phyloP scores from a whole-genome alignment of 2,113 vertebrate genomes.

The Brachionichthys hirsutus region DNA sequence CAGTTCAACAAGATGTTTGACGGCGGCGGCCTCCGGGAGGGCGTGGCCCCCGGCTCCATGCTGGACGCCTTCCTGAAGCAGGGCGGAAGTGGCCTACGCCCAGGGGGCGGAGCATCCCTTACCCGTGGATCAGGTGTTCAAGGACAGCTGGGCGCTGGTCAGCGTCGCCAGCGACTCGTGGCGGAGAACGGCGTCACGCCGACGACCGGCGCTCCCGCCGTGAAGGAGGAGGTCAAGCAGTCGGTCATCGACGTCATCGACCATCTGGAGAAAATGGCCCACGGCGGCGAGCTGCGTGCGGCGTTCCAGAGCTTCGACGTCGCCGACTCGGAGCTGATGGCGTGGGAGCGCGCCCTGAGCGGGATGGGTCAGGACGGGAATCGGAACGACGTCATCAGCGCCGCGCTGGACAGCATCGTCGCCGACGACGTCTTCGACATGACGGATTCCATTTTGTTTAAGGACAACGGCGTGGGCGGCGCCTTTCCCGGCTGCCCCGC shows the following conservation, averaged over 20 bases:
- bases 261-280: conserved; percentile 56
- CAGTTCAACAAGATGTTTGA: conserved; percentile 56
- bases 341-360: conserved; percentile 72
- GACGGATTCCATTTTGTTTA: conserved; percentile 63
- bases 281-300: conserved; percentile 20
- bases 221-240: conserved; percentile 63
- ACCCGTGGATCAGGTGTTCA: conserved; percentile 71
- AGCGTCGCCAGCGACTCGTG: conserved; percentile 52
- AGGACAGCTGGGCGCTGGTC: conserved; percentile 68
- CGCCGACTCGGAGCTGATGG: conserved; percentile 35
- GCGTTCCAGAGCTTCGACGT: conserved; percentile 44
- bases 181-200: accelerated
- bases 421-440: conserved; percentile 55
- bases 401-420: conserved; percentile 49
- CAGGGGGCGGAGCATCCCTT: conserved; percentile 30
- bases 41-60: conserved; percentile 60
- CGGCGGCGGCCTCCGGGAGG: neutral
- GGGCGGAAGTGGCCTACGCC: conserved; percentile 64
- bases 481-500: conserved; percentile 26
- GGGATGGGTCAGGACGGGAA: conserved; percentile 39
- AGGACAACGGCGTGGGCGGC: conserved; percentile 16
- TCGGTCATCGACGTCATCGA: conserved; percentile 58
- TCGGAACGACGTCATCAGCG: neutral
- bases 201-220: accelerated
- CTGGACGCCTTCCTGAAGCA: conserved; percentile 78